phyloP scores from a whole-genome alignment of 2,797 vertebrate species.

The Rhabdophis nuchalis region DNA sequence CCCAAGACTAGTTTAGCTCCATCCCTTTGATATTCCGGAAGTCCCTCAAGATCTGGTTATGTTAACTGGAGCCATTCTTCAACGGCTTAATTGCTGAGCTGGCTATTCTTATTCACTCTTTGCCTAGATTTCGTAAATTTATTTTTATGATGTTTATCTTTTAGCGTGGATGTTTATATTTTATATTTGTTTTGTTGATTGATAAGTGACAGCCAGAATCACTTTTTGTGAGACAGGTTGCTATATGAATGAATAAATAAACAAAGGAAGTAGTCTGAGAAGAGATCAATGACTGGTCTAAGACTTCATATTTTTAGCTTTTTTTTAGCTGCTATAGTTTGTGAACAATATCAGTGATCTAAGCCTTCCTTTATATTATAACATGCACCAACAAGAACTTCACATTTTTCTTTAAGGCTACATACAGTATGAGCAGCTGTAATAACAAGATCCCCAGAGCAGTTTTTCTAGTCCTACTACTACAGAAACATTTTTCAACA shows the following conservation, averaged over 20 bases:
- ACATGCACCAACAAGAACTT: background rate
- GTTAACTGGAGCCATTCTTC: background rate
- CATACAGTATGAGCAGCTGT: background rate
- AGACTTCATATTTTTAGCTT: background rate
- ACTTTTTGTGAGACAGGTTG: background rate
- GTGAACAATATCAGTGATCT: background rate
- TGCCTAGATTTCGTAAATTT: background rate
- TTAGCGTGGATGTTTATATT: background rate
- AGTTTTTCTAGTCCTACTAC: constrained; percentile 9
- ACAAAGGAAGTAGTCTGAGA: background rate
- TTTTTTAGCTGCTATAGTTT: background rate
- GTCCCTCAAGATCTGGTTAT: background rate
- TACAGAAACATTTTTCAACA: background rate
- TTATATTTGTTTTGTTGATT: background rate
- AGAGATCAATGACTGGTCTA: background rate
- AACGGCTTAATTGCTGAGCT: background rate
- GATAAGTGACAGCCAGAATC: background rate
- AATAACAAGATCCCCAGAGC: background rate
- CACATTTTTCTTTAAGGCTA: background rate
- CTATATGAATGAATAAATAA: background rate
- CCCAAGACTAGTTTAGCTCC: background rate
- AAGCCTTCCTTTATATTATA: background rate
- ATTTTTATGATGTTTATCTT: background rate
- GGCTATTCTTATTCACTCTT: background rate
- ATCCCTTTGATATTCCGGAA: background rate